Evolutionary conservation across 2,888 invertebrate species (phyloP), one percentile per base, ranked within the genome.

Genomic region (Blomia tropicalis): DNA sequence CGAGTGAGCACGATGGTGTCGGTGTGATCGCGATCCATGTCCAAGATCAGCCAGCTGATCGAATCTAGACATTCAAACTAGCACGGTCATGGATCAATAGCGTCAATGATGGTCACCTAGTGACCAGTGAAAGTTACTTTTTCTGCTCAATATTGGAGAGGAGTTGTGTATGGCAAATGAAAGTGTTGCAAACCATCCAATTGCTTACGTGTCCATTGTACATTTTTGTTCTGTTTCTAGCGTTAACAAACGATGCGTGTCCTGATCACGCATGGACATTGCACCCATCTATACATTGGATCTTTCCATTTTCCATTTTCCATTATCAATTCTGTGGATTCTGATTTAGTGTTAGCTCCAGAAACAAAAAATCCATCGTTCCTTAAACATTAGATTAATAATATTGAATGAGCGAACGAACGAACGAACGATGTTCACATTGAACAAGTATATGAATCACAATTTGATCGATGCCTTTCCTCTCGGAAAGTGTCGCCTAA

Each of bases 1-100:
- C 32, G 54, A 60, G 29, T 60, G 61, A 47, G 5, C 61, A 44
- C 51, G n/a, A 14, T 47, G 7, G 27, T 14, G 51, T n/a, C n/a
- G n/a, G n/a, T n/a, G n/a, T n/a, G 51, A 47, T 7, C 22, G 51
- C 51, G 51, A 47, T 47, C 51, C 51, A 47, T 47, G 51, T 47
- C 51, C 36, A 17, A 36, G 41, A 41, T n/a, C n/a, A 41, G n/a
- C 51, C 51, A 47, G 51, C 51, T 47, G 51, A 47, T 47, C 51
- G 51, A 47, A 47, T 27, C 22, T 14, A 47, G 51, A 7, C 17
- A 11, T 7, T 17, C 51, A 47, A 47, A 7, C 7, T 22, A 47
- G 51, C 7, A 19, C 22, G 11, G 51, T 47, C 51, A 47, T 47
- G 51, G 51, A 47, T 47, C 51, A 47, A 47, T 47, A 47, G 22